These are phyloP conservation scores for Siderastrea radians DNA, from an alignment of 92 coral and sea anemone genomes.

Conservation along the genomic window DNA sequence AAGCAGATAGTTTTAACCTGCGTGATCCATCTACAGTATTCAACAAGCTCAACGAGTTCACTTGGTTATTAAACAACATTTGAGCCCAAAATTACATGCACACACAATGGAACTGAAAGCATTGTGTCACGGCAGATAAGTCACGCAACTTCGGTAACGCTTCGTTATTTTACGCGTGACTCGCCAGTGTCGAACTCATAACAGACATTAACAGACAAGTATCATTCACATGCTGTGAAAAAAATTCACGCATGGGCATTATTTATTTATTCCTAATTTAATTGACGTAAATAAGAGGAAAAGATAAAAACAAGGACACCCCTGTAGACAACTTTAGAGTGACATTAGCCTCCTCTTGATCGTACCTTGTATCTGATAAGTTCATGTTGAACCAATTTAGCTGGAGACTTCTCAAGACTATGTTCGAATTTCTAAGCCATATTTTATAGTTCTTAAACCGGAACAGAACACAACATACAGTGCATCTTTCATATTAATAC, in stretches of 20 bases:
- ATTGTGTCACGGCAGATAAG: neutral
- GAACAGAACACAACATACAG: neutral
- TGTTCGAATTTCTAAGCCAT: neutral
- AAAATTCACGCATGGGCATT: neutral
- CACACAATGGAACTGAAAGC: neutral
- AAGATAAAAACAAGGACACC: neutral
- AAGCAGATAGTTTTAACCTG: conserved; percentile 14
- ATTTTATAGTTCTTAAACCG: neutral
- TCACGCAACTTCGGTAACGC: conserved; percentile 7
- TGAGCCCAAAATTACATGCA: neutral
- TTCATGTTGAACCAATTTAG: conserved; percentile 34
- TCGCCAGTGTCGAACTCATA: neutral
- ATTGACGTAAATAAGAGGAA: neutral
- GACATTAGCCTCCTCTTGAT: neutral
- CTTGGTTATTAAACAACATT: neutral
- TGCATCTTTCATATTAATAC: neutral
- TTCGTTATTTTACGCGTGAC: neutral
- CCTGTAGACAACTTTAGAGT: neutral
- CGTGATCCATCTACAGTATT: neutral
- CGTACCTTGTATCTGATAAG: neutral
- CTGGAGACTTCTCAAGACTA: conserved; percentile 11
- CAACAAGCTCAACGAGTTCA: conserved; percentile 18
- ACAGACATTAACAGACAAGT: neutral
- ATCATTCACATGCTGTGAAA: neutral
- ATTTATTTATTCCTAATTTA: conserved; percentile 9